Conservation (phyloP, 2,888 invertebrate species). For the Anthrax anthrax region DNA sequence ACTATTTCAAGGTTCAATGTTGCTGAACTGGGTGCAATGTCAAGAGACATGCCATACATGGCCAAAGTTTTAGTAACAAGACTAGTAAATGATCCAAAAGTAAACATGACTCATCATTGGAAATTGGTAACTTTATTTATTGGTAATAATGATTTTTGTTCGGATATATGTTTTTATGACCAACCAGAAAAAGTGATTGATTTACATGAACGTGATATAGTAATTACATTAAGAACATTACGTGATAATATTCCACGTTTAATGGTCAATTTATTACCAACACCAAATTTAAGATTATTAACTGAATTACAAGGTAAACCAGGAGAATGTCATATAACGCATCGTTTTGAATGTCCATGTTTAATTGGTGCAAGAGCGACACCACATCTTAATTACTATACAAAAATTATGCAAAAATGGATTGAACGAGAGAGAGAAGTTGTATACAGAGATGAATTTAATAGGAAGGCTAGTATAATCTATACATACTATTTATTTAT, state of each 20-base stretch:
- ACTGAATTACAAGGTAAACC: conserved; percentile 30
- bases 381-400: conserved; percentile 25
- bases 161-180: conserved; percentile 38
- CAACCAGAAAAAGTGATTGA: conserved; percentile 32
- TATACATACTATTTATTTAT: too few species aligned
- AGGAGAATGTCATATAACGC: conserved; percentile 30
- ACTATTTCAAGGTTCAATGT: conserved; percentile 36
- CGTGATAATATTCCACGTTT: conserved; percentile 45
- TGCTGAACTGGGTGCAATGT: conserved; percentile 44
- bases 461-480: too few species aligned
- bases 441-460: conserved; percentile 30
- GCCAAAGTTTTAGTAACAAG: conserved; percentile 39
- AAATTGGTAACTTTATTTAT: conserved; percentile 46
- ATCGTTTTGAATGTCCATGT: conserved; percentile 43
- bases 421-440: conserved; percentile 38
- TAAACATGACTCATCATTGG: conserved; percentile 44
- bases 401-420: conserved; percentile 40
- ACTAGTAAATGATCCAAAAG: conserved; percentile 38
- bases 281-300: conserved; percentile 37
- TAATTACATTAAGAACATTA: conserved; percentile 33
- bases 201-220: conserved; percentile 37
- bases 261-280: conserved; percentile 40
- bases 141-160: conserved; percentile 48
- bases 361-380: conserved; percentile 33
- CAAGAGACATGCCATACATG: conserved; percentile 42